Percentiles rank a stretch among this genome's conserved stretches.
Conservation (phyloP, 2,888 invertebrate species). For the Encarsia formosa region DNA sequence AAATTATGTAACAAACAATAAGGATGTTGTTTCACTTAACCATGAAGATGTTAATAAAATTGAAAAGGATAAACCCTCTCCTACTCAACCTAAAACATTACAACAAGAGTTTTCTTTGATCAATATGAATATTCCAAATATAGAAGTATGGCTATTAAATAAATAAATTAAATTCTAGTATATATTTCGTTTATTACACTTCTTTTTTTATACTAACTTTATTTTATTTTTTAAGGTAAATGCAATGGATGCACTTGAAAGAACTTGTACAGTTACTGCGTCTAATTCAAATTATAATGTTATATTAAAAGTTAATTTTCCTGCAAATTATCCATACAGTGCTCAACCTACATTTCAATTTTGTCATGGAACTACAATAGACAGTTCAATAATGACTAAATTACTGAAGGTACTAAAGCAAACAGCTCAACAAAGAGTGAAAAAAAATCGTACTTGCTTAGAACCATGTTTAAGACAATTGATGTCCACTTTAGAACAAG, state of each 20-base stretch:
- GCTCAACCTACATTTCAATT: constrained; percentile 66
- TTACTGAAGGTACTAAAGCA: constrained; percentile 76
- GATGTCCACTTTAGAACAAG: constrained; percentile 61
- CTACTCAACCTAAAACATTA: constrained; percentile 58
- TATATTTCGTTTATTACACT: background rate
- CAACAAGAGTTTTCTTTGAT: constrained; percentile 74
- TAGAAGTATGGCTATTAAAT: constrained; percentile 58
- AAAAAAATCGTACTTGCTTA: constrained; percentile 80
- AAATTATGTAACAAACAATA: constrained; percentile 38
- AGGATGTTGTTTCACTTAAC: constrained; percentile 35
- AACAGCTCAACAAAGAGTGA: constrained; percentile 77
- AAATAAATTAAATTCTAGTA: too few species aligned
- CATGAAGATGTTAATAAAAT: constrained; percentile 37
- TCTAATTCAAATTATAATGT: constrained; percentile 55
- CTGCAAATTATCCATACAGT: constrained; percentile 68
- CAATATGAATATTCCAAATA: constrained; percentile 71
- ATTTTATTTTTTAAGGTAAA: too few species aligned
- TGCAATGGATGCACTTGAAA: constrained; percentile 57
- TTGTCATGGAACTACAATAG: constrained; percentile 64
- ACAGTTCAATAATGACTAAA: constrained; percentile 67
- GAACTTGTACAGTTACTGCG: constrained; percentile 60
- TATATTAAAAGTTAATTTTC: constrained; percentile 65
- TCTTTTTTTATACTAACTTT: constrained; percentile 1
- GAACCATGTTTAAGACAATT: constrained; percentile 79
- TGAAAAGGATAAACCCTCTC: constrained; percentile 44